Base-by-base conservation (phyloP, 2,797 vertebrate genomes). In the Lophius americanus region DNA sequence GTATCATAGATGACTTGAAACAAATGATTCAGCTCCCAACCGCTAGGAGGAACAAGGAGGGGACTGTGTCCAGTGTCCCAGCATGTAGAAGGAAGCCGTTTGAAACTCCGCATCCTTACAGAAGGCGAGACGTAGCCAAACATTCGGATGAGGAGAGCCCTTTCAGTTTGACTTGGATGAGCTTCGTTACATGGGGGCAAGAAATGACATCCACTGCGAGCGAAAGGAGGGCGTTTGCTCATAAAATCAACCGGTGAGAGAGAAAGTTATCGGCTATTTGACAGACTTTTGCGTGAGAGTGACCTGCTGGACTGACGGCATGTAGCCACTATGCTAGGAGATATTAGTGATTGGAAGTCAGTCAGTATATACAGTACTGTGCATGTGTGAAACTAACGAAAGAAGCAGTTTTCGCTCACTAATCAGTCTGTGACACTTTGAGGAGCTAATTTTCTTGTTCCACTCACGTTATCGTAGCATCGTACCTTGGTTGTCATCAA, bases 201-300 rank as follows among this genome's bases (percentile, higher is more conserved):
- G 81, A 78, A 70, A 95, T 94, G 93, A 88, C 94, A 84, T 93
- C 94, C 44, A 88, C 95, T 23, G 88, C 89, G 46, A 92, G 91
- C 70, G 96, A 97, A 58, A 93, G 95, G 90, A 95, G 96, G 88
- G 96, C 96, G 74, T 97, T 97, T 83, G 95, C 95, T 64, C 95
- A 96, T 82, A 96, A 96, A 88, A 97, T 96, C 85, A 97, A 96
- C 92, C 95, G 96, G 96, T 97, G 93, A 92, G 88, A 51, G 48
- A 13, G 38, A 3, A 85, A 91, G 82, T 90, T 88, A 53, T 64
- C 67, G 79, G 85, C 81, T 60, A 56, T 55, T 59, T 8, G 70
- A 49, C 4, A 9, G 5, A 44, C 39, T 53, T 47, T 51, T 43
- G 65, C 58, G 51, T 6, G 58, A 57, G 59, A 81, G 63, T 83